Evolutionary conservation across 2,888 invertebrate species (phyloP), one percentile per base, ranked within the genome.

Genomic region (Mythimna lalbum): DNA sequence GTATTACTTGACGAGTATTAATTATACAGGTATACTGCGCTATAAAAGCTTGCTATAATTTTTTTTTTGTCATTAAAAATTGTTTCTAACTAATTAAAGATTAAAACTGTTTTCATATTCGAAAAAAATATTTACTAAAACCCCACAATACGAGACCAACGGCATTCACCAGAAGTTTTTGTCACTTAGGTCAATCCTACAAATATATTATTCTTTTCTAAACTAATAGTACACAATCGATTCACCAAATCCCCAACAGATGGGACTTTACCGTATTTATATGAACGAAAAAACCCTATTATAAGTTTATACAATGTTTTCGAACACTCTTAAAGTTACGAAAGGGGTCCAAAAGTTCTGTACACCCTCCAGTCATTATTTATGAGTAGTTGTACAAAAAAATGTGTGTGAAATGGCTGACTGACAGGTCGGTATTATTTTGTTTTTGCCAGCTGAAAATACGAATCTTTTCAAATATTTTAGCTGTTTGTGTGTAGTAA

Each of bases 271-370:
- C 55, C 73, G 71, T 72, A 76, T 79, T 65, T 68, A 77, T 67
- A 77, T 49, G 66, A 67, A 61, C 43, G 63, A 73, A 77, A 78
- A 81, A 78, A 83, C 76, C 82, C 84, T 77, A 81, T 83, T 83
- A 83, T 74, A 83, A 83, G 77, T 83, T 83, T 72, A 76, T 74
- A 78, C 82, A 70, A 78, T 81, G 84, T 84, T 81, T 75, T 75
- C 56, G 69, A 84, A 84, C 69, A 77, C 77, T 73, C 76, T 63
- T 59, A 80, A 66, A 82, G 76, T 81, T 83, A 43, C 70, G 74
- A 83, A 80, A 84, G 68, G 81, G 81, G 78, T 80, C 63, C 57
- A 55, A 56, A 84, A 84, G 76, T 84, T 78, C 23, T 72, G 47
- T 56, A 69, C 70, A 31, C 61, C 55, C 53, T 57, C 31, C 52